Conservation (phyloP, 30 jellyfish, hydroid and myxozoan species). For the Haliclystus octoradiatus region DNA sequence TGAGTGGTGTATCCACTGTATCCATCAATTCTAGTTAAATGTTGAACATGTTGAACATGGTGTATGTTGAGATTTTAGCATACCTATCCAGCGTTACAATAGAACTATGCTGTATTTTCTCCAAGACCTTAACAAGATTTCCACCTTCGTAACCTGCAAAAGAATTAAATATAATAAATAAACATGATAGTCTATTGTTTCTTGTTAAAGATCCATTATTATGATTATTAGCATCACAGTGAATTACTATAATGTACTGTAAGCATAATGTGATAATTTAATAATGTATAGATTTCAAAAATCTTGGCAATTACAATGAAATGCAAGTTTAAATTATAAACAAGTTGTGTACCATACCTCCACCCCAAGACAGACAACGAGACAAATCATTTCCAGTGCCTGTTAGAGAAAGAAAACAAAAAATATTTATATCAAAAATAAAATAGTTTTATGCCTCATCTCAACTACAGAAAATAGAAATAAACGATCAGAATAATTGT, state of each 20-base stretch:
- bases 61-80: too few relatives aligned
- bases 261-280: too few relatives aligned
- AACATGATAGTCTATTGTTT: neutral
- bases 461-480: neutral
- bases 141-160: conserved; percentile 84
- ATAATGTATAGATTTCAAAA: neutral
- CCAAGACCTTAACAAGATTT: conserved; percentile 49
- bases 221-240: too few relatives aligned
- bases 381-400: conserved; percentile 94
- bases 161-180: neutral
- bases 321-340: neutral
- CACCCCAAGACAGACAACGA: conserved; percentile 88
- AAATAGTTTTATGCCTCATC: too few relatives aligned
- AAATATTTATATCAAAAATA: neutral
- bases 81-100: conserved; percentile 85
- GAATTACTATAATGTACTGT: too few relatives aligned
- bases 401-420: conserved; percentile 16
- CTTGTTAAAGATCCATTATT: too few relatives aligned
- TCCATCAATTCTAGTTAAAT: too few relatives aligned
- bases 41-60: too few relatives aligned
- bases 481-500: neutral
- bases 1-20: too few relatives aligned
- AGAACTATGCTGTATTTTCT: conserved; percentile 46
- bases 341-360: conserved; percentile 35
- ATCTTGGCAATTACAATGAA: neutral